phyloP scores from a whole-genome alignment of 2,888 invertebrate genomes.

The Chorisops tibialis region DNA sequence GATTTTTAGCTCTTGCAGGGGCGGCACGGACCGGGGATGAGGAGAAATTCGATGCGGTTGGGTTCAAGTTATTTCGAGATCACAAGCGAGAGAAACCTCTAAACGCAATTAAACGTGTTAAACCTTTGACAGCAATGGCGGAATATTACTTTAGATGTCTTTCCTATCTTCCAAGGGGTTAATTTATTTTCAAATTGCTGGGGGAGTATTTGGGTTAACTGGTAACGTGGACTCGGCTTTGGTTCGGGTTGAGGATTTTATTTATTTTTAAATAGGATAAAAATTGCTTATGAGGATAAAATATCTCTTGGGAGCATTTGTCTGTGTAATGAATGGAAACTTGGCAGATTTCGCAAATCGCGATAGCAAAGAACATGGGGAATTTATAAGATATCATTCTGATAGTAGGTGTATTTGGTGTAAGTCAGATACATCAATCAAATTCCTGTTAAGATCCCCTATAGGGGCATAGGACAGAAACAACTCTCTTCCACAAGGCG shows the following conservation, averaged over 20 bases:
- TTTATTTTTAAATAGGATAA: too few relatives aligned
- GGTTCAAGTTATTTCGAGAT: not conserved
- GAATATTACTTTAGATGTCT: conserved; percentile 2
- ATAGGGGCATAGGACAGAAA: too few relatives aligned
- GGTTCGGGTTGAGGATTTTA: not conserved
- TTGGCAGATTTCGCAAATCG: too few relatives aligned
- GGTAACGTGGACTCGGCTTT: not conserved
- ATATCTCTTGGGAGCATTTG: too few relatives aligned
- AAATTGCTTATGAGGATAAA: conserved; percentile 19
- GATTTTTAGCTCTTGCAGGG: too few relatives aligned
- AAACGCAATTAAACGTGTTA: conserved; percentile 24
- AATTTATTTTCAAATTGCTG: conserved; percentile 21
- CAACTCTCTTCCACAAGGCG: too few relatives aligned
- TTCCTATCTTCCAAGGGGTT: conserved; percentile 16
- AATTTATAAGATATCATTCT: too few relatives aligned
- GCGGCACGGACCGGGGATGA: not conserved
- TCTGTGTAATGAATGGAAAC: too few relatives aligned
- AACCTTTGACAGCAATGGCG: conserved; percentile 7
- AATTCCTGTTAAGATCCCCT: too few relatives aligned
- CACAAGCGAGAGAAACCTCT: conserved; percentile 4
- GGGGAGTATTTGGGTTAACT: conserved; percentile 23
- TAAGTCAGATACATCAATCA: too few relatives aligned
- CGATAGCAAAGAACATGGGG: too few relatives aligned
- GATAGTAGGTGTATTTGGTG: too few relatives aligned
- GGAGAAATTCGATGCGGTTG: conserved; percentile 11